phyloP scores from a whole-genome alignment of 2,888 invertebrate species.

The Caenorhabditis sp. region DNA sequence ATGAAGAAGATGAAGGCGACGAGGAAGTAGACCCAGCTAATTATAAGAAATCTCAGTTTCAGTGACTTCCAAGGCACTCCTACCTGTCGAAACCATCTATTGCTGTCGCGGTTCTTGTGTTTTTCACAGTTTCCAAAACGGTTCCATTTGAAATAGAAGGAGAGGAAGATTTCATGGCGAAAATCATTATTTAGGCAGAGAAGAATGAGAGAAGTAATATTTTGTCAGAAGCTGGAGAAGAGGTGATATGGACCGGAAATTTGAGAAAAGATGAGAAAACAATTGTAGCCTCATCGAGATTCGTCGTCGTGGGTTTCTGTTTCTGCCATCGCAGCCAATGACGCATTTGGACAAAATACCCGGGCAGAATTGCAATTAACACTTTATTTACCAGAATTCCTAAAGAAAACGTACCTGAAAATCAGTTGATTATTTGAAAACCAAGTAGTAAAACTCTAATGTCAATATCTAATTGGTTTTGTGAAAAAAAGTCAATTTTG shows the following conservation, averaged over 20 bases:
- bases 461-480: too few relatives aligned
- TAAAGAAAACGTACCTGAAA: too few relatives aligned
- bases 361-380: neutral
- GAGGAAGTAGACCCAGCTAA: conserved; percentile 8
- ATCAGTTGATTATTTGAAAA: too few relatives aligned
- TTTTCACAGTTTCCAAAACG: too few relatives aligned
- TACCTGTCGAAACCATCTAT: neutral
- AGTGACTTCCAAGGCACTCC: neutral
- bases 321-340: neutral
- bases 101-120: neutral
- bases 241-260: neutral
- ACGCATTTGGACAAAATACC: neutral
- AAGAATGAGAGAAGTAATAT: neutral
- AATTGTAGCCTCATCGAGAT: neutral
- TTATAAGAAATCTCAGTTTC: neutral
- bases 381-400: too few relatives aligned
- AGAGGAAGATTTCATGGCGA: neutral
- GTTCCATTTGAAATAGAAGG: neutral
- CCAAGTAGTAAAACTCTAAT: too few relatives aligned
- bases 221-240: too few relatives aligned
- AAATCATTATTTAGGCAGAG: neutral
- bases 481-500: too few relatives aligned
- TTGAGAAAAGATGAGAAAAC: conserved; percentile 6
- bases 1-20: neutral
- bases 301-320: too few relatives aligned